Percentiles rank a stretch among this genome's conserved stretches.
Conservation (phyloP, 2,113 vertebrate genomes). For the Rhinogobius similis region DNA sequence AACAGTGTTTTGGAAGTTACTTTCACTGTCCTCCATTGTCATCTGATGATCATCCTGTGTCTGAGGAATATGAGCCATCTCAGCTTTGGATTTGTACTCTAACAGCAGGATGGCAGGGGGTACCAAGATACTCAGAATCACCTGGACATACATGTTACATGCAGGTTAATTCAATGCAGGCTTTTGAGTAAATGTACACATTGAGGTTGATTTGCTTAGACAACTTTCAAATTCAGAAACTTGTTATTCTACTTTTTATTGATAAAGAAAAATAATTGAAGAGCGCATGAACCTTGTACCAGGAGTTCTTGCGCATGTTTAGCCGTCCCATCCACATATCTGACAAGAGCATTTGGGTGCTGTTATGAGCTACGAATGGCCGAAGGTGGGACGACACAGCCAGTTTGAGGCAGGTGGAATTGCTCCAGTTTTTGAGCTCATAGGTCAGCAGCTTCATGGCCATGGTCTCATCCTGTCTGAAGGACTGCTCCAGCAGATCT, state of each 20-base stretch:
- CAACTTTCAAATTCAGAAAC: no score
- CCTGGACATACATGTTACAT: conserved; percentile 73
- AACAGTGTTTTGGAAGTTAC: conserved; percentile 87
- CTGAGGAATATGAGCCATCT: conserved; percentile 99
- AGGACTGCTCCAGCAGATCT: conserved; percentile 94
- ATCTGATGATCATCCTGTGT: conserved; percentile 98
- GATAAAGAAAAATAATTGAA: conserved; percentile 48
- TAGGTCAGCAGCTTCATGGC: conserved; percentile 99
- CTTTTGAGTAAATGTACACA: background rate
- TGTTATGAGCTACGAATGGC: conserved; percentile 95
- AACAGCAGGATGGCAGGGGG: conserved; percentile 94
- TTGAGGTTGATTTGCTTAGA: no score
- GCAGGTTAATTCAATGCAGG: conserved; percentile 29
- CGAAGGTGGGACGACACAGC: conserved; percentile 95
- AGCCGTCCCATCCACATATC: conserved; percentile 99
- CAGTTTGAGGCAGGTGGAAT: conserved; percentile 96
- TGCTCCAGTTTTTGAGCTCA: conserved; percentile 99
- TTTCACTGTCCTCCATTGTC: conserved; percentile 98
- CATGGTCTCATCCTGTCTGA: conserved; percentile 98
- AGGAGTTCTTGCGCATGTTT: conserved; percentile 99
- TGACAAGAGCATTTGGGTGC: conserved; percentile 95
- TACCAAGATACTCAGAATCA: conserved; percentile 95
- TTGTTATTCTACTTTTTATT: background rate
- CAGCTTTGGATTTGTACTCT: conserved; percentile 98
- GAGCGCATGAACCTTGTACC: conserved; percentile 93